Base-by-base conservation (phyloP, 2,113 vertebrate species). In the Uria lomvia region DNA sequence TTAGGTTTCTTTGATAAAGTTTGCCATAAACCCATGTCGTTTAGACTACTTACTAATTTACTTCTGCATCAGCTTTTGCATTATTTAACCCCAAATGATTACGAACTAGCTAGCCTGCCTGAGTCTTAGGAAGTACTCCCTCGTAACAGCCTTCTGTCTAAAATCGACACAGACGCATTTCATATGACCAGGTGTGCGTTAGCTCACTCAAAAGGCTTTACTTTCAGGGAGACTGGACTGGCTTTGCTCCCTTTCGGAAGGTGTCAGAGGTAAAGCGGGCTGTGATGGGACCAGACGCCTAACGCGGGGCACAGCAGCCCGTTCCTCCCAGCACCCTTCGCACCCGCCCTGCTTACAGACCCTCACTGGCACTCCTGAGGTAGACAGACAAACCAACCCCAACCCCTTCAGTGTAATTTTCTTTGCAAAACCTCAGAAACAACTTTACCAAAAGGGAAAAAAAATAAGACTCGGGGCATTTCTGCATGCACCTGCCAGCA, bases 1-100 rank as follows among this genome's bases (percentile, higher is more conserved):
- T 95, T 87, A 95, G 36, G 49, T 91, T 83, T 87, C 88, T 96
- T 96, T 96, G 80, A 96, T 81, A 91, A 94, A 91, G 90, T 76
- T 92, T 95, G 77, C 74, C 88, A 91, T 74, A 96, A 94, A 96
- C 3, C 20, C 40, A 4, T n/a, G 53, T 55, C 30, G 2, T 94
- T 95, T 90, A 74, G 72, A 55, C 67, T 87, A 88, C 92, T 97
- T 77, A 47, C 72, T 90, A 88, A 94, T 94, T 92, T 91, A 90
- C 85, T 90, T 94, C 76, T 86, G 71, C 85, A 83, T 92, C 75
- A 84, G 78, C 59, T 94, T 59, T 84, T 94, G 78, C 96, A 92
- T 96, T 95, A 96, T 96, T 95, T 90, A 93, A 90, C 63, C 56
- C 55, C 5, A 86, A 93, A 84, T 89, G 65, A 94, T 81, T 94